Evolutionary conservation across 2,113 vertebrate species (phyloP).

Genomic region (Caretta caretta): DNA sequence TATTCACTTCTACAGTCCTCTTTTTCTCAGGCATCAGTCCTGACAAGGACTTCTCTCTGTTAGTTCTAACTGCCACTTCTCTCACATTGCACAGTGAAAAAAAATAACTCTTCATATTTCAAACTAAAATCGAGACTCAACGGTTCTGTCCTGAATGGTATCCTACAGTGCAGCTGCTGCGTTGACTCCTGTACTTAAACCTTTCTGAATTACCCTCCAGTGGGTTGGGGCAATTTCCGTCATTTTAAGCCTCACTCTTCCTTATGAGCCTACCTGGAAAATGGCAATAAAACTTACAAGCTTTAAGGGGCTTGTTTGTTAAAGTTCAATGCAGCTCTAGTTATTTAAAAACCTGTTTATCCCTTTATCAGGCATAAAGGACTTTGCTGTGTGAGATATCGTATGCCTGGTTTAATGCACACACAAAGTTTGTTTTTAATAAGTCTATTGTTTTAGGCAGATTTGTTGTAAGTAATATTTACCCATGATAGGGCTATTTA

Average conservation of each 20-base stretch:
- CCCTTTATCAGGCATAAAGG: conserved; percentile 48
- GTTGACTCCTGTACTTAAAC: background rate
- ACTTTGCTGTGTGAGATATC: background rate
- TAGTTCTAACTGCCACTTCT: background rate
- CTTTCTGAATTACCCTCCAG: conserved; percentile 37
- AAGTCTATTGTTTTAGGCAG: background rate
- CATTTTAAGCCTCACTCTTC: conserved; percentile 40
- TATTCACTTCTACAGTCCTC: background rate
- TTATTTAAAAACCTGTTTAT: conserved; percentile 51
- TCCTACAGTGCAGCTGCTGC: background rate
- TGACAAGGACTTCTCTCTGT: background rate
- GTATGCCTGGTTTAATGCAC: background rate
- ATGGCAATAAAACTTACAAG: conserved; percentile 58
- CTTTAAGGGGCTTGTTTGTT: conserved; percentile 46
- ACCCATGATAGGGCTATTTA: background rate
- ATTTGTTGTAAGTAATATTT: background rate
- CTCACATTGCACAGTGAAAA: background rate
- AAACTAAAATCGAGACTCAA: background rate
- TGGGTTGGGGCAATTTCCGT: conserved; percentile 27
- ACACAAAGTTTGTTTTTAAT: background rate
- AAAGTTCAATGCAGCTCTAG: conserved; percentile 33
- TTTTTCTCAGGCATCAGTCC: background rate
- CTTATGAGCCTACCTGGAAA: conserved; percentile 62
- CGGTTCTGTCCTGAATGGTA: background rate
- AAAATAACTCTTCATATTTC: background rate